Evolutionary conservation across 1,140 invertebrate genomes (phyloP), one percentile per base, ranked within the genome.

Genomic region (Holcopasites calliopsidis): DNA sequence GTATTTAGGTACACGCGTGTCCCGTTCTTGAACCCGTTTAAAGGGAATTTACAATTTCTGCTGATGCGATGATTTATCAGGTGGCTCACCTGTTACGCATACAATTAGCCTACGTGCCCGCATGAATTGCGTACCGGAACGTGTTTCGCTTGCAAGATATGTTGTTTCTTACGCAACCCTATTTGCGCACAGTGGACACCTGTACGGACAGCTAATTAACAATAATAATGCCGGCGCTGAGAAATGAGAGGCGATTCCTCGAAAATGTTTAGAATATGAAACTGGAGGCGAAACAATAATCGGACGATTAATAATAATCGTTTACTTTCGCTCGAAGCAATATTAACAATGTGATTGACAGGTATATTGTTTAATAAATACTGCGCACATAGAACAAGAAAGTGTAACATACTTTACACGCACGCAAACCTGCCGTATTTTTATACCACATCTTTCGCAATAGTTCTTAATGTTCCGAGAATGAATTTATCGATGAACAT

Each of bases 1-100:
- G 44, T 35, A 44, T 61, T 57, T 33, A 49, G n/a, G n/a, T n/a
- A n/a, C n/a, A n/a, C n/a, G n/a, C n/a, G n/a, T n/a, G n/a, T n/a
- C n/a, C n/a, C n/a, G n/a, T n/a, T n/a, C n/a, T n/a, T 49, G 72
- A 57, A 38, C 60, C 65, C 60, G 31, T 68, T 47, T 23, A 35
- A 21, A 3, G 38, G 57, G 6, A 21, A 40, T 6, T 16, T 68
- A 75, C 55, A 57, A 60, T 52, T 26, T 38, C 18, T n/a, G 26
- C 4, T 44, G 49, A 35, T 21, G n/a, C 28, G 38, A 50, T 21
- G n/a, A 69, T 75, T 73, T 69, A 49, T 55, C n/a, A 62, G 49
- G 49, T 72, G 35, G 58, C 11, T 72, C 70, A 72, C 70, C 58
- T 72, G 70, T 73, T 73, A 73, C 70, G 49, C 70, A 54, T 54